Percentiles rank a stretch among this genome's conserved stretches.
These are phyloP conservation scores for Laticauda colubrina DNA, from an alignment of 2,113 vertebrate genomes.

Conservation along the genomic window DNA sequence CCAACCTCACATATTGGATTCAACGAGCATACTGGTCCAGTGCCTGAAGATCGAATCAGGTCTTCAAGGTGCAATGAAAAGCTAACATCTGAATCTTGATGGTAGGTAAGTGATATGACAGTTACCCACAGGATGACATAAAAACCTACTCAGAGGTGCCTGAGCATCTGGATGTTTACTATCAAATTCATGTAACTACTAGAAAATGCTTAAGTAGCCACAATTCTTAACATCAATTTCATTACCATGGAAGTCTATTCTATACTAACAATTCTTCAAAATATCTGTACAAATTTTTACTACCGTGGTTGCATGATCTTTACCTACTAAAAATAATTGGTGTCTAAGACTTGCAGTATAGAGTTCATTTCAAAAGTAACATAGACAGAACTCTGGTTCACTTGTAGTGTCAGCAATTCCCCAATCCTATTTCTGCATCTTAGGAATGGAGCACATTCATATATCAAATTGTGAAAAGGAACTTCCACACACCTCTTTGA, in stretches of 20 bases:
- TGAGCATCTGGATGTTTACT: background rate
- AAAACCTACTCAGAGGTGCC: background rate
- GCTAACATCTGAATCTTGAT: background rate
- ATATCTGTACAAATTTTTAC: background rate
- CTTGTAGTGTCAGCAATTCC: background rate
- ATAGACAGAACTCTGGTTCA: background rate
- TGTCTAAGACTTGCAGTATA: background rate
- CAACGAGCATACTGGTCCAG: background rate
- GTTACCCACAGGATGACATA: background rate
- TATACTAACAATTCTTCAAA: background rate
- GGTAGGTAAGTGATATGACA: background rate
- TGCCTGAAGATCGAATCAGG: background rate
- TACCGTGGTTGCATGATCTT: background rate
- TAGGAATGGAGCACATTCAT: background rate
- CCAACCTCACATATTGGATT: background rate
- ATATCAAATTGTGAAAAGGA: background rate
- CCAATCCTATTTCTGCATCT: background rate
- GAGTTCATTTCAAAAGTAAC: background rate
- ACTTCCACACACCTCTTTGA: background rate
- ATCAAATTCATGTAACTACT: background rate
- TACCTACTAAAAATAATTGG: background rate
- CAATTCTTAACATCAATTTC: background rate
- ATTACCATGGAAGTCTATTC: background rate
- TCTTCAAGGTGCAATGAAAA: background rate
- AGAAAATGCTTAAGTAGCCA: background rate